Base-by-base conservation (phyloP, 2,888 invertebrate genomes). In the Drosophila barbarae region DNA sequence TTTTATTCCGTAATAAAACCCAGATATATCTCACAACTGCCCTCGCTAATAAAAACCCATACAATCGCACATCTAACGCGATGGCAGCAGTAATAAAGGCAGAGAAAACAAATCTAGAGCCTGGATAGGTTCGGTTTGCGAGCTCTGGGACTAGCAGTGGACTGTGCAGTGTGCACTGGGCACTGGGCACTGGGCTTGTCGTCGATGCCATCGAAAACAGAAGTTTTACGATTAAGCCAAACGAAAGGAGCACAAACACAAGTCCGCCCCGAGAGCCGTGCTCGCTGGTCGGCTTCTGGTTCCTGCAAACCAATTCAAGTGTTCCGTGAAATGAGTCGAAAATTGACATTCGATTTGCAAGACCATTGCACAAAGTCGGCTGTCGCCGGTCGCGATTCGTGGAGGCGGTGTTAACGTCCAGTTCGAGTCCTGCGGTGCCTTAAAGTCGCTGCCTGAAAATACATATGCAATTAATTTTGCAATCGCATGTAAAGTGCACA, bases 271-370 rank as follows among this genome's bases (percentile, higher is more conserved):
- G 38, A 56, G 30, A n/a, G 42, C 5, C 23, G 42, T 41, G 42
- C 42, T 42, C 23, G 42, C n/a, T 41, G 41, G 32, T 12, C 9
- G 36, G 28, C 23, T 46, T 5, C 42, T 42, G 26, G 26, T 26
- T 52, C 38, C 68, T 71, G 74, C 76, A 71, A 84, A 74, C 72
- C 75, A 80, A 74, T 81, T 76, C 77, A 85, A 87, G 85, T 87
- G 87, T 87, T 83, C 85, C 87, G 84, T 87, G 87, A 87, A 87
- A 87, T 87, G 85, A 85, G 78, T 86, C 78, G 85, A 77, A 85
- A 87, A 87, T 87, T 83, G 86, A 81, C 87, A 85, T 87, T 87
- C 87, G 85, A 87, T 87, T 87, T 87, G 80, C 84, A 76, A 77
- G 82, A 79, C 87, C 77, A 87, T 84, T 86, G 87, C 80, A 78